These are phyloP conservation scores for Microcebus murinus DNA, from an alignment of 2,113 vertebrate species.

Conservation along the genomic window DNA sequence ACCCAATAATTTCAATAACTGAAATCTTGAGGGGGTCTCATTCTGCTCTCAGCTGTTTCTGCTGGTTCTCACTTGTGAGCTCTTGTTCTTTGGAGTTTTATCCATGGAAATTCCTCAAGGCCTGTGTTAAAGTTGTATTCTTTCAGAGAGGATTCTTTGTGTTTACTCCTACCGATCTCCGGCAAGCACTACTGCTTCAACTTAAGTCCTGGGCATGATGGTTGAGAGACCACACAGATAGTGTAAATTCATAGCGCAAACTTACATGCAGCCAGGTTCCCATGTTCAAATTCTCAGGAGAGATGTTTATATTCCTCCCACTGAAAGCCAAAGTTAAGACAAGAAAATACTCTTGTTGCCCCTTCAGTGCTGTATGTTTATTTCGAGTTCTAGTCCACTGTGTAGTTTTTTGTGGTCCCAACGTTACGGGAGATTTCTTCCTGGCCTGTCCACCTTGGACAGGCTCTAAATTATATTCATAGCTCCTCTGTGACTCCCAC, in stretches of 20 bases:
- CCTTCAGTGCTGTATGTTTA: neutral
- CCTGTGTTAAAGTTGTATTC: neutral
- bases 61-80: neutral
- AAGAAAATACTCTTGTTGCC: neutral
- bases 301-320: neutral
- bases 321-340: neutral
- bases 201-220: neutral
- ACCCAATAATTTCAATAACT: neutral
- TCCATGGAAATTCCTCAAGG: neutral
- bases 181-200: neutral
- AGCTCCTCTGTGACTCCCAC: neutral
- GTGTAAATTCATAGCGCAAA: neutral
- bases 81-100: conserved; percentile 25
- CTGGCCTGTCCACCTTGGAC: neutral
- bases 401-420: neutral
- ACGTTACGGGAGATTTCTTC: neutral
- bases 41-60: neutral
- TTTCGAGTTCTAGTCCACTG: neutral
- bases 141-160: neutral
- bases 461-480: neutral
- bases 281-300: neutral
- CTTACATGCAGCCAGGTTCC: neutral
- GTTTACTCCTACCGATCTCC: neutral
- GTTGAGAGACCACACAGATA: neutral
- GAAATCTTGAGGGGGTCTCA: neutral